Evolutionary conservation across 2,888 invertebrate genomes (phyloP).

Genomic region (Candidula unifasciata): DNA sequence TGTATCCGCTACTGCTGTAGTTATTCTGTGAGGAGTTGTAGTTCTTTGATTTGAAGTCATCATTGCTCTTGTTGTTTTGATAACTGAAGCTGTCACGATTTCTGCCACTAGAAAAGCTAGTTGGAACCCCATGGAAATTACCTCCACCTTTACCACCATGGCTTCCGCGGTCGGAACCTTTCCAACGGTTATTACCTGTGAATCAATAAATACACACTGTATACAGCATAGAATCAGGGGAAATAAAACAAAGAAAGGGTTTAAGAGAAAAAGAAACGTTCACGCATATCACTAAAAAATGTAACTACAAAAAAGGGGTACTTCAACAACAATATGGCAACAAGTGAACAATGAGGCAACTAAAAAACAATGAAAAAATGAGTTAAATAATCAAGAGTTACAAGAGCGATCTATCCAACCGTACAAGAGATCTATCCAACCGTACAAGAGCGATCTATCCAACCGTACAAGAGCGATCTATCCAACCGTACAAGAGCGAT

Average conservation of each 20-base stretch:
- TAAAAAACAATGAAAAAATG: too few relatives aligned
- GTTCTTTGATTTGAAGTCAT: slow-evolving; percentile 22
- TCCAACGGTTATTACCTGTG: slow-evolving; percentile 25
- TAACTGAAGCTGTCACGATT: not conserved
- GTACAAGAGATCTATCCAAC: too few relatives aligned
- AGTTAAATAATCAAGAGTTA: too few relatives aligned
- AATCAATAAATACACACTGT: not conserved
- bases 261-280: not conserved
- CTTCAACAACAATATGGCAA: too few relatives aligned
- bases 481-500: too few relatives aligned
- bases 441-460: too few relatives aligned
- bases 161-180: not conserved
- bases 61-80: slow-evolving; percentile 17
- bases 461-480: too few relatives aligned
- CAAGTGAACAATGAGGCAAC: too few relatives aligned
- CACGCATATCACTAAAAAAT: too few relatives aligned
- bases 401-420: too few relatives aligned
- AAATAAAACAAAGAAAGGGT: not conserved
- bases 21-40: not conserved
- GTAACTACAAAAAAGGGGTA: too few relatives aligned
- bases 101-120: not conserved
- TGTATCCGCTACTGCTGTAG: slow-evolving; percentile 18
- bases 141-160: not conserved
- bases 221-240: not conserved
- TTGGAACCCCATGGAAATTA: slow-evolving; percentile 13